Evolutionary conservation across 2,888 invertebrate species (phyloP).

Genomic region (Temnothorax ravouxi): DNA sequence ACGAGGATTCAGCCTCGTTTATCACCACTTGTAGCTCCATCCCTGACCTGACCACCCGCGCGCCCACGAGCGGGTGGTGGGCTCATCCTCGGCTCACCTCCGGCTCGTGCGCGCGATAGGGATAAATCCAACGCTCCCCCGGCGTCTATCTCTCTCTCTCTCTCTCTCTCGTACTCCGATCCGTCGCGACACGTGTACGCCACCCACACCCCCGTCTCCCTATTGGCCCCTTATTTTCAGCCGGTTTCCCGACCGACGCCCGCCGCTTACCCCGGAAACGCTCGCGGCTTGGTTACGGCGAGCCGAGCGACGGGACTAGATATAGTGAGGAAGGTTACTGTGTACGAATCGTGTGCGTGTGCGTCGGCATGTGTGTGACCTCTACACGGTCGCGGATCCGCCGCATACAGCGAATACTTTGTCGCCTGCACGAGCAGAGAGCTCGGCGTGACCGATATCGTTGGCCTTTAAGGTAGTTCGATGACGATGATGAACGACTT

Average conservation of each 20-base stretch:
- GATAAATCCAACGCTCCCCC: constrained; percentile 40
- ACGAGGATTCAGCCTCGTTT: constrained; percentile 84
- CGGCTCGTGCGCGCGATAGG: constrained; percentile 57
- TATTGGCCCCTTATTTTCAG: constrained; percentile 74
- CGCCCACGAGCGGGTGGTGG: constrained; percentile 18
- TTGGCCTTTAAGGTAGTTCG: constrained; percentile 45
- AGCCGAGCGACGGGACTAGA: constrained; percentile 45
- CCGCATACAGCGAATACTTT: constrained; percentile 11
- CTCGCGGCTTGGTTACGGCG: constrained; percentile 47
- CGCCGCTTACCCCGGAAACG: constrained; percentile 52
- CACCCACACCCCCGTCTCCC: constrained; percentile 45
- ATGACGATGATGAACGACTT: too few species aligned
- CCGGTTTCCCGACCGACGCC: constrained; percentile 64
- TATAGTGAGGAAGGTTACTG: constrained; percentile 54
- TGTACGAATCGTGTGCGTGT: constrained; percentile 20
- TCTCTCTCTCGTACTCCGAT: constrained; percentile 54
- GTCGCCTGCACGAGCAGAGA: constrained; percentile 20
- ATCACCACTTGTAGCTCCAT: constrained; percentile 85
- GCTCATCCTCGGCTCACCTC: constrained; percentile 24
- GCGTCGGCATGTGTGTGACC: constrained; percentile 36
- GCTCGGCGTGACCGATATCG: constrained; percentile 43
- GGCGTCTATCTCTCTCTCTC: constrained; percentile 31
- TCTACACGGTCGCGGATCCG: background rate
- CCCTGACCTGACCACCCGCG: constrained; percentile 79
- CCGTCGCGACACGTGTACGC: constrained; percentile 75